Conservation (phyloP, 1,140 invertebrate species). For the Zaprionus vittiger region DNA sequence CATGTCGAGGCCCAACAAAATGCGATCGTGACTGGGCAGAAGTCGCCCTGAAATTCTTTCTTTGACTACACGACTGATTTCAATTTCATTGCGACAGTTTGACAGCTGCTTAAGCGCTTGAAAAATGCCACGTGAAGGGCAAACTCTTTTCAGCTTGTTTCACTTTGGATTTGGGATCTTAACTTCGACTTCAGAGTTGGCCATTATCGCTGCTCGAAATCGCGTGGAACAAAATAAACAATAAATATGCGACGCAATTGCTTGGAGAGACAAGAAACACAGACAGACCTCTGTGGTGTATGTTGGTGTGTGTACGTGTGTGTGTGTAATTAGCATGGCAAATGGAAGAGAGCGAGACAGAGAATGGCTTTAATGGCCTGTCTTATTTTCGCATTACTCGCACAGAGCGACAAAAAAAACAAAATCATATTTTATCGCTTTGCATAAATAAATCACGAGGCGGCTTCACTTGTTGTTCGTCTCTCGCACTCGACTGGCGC, state of each 20-base stretch:
- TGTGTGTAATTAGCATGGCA: conserved; percentile 68
- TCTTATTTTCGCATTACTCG: conserved; percentile 49
- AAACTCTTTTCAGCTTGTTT: conserved; percentile 14
- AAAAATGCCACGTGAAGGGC: conserved; percentile 38
- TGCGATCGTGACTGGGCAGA: conserved; percentile 43
- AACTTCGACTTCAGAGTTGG: conserved; percentile 11
- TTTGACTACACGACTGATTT: conserved; percentile 28
- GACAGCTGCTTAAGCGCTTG: conserved; percentile 71
- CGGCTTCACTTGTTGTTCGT: conserved; percentile 54
- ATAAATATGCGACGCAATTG: conserved; percentile 78
- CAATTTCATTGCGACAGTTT: conserved; percentile 57
- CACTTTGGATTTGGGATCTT: not conserved
- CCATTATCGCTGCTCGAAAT: conserved; percentile 42
- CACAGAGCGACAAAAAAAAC: conserved; percentile 52
- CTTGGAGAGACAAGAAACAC: conserved; percentile 20
- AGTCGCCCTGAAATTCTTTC: conserved; percentile 3
- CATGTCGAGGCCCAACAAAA: conserved; percentile 52
- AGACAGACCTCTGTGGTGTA: not conserved
- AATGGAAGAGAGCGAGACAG: conserved; percentile 15
- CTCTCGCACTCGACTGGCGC: conserved; percentile 53
- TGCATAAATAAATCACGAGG: conserved; percentile 77
- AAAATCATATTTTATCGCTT: conserved; percentile 77
- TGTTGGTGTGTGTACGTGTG: not conserved
- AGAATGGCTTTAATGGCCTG: conserved; percentile 48
- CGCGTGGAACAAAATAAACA: conserved; percentile 40